phyloP scores from a whole-genome alignment of 2,888 invertebrate genomes.

The Ryuthela nishihirai region DNA sequence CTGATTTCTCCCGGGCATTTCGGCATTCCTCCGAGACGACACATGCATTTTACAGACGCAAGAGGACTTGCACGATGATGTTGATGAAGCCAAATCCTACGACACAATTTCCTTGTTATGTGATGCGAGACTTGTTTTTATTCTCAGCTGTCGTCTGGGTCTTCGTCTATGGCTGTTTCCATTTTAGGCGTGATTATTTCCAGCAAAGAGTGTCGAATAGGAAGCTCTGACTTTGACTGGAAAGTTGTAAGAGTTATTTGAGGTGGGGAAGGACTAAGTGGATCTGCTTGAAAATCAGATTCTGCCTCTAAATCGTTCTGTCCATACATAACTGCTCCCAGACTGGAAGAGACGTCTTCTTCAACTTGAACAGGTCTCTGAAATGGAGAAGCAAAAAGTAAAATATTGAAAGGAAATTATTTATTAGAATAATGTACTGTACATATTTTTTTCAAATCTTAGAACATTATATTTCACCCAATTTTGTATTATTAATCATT shows the following conservation, averaged over 20 bases:
- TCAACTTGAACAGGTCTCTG: slow-evolving; percentile 19
- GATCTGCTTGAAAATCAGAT: slow-evolving; percentile 9
- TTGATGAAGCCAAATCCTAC: too few relatives aligned
- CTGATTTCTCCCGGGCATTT: too few relatives aligned
- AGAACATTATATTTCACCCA: too few relatives aligned
- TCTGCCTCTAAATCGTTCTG: slow-evolving; percentile 11
- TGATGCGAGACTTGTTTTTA: too few relatives aligned
- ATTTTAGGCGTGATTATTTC: slow-evolving; percentile 30
- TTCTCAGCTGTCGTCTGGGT: slow-evolving; percentile 34
- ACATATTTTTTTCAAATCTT: too few relatives aligned
- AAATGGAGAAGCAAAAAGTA: background rate
- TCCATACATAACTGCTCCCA: slow-evolving; percentile 31
- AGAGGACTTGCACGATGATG: too few relatives aligned
- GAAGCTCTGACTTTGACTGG: slow-evolving; percentile 34
- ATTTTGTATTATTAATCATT: too few relatives aligned
- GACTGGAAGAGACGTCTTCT: slow-evolving; percentile 17
- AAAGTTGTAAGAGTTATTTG: slow-evolving; percentile 32
- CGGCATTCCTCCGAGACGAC: too few relatives aligned
- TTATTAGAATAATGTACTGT: too few relatives aligned
- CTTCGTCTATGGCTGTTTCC: slow-evolving; percentile 31
- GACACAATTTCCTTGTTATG: too few relatives aligned
- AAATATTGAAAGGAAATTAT: background rate
- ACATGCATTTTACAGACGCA: too few relatives aligned
- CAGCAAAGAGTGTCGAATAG: slow-evolving; percentile 24
- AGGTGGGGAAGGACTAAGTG: slow-evolving; percentile 15